phyloP scores from a whole-genome alignment of 2,113 vertebrate species.

The Corythaixoides concolor region DNA sequence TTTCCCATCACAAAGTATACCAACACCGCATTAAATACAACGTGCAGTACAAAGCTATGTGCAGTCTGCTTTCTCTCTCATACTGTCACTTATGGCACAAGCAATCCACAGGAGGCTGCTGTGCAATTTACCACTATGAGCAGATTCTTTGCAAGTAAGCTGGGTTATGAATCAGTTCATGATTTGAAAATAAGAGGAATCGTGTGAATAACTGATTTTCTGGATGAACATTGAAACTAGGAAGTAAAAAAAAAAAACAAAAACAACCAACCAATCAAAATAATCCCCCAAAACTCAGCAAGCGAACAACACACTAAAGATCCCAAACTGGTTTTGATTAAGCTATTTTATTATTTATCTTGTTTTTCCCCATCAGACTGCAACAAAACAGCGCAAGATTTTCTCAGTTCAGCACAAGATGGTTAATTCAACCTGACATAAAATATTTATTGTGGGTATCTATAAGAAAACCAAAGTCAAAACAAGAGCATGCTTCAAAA shows the following conservation, averaged over 20 bases:
- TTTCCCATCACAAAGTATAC: background rate
- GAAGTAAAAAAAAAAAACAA: background rate
- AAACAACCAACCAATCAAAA: too few relatives aligned
- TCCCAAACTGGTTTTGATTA: conserved; percentile 30
- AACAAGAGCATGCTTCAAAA: background rate
- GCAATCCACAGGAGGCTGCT: background rate
- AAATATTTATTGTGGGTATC: conserved; percentile 44
- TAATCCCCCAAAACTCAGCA: background rate
- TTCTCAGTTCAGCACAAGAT: conserved; percentile 23
- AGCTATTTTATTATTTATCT: conserved; percentile 48
- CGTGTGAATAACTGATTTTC: background rate
- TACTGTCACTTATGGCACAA: background rate
- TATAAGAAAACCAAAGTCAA: background rate
- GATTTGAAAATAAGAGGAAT: background rate
- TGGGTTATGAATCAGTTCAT: background rate
- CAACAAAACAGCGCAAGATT: background rate
- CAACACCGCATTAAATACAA: background rate
- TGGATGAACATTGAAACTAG: background rate
- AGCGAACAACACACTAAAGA: background rate
- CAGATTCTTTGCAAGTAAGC: background rate
- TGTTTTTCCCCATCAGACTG: conserved; percentile 3
- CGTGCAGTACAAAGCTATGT: too few relatives aligned
- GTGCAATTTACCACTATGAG: background rate
- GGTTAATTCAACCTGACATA: conserved; percentile 30
- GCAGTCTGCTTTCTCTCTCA: background rate